Conservation (phyloP, 2,888 invertebrate species). For the Sinohyriopsis cumingii region DNA sequence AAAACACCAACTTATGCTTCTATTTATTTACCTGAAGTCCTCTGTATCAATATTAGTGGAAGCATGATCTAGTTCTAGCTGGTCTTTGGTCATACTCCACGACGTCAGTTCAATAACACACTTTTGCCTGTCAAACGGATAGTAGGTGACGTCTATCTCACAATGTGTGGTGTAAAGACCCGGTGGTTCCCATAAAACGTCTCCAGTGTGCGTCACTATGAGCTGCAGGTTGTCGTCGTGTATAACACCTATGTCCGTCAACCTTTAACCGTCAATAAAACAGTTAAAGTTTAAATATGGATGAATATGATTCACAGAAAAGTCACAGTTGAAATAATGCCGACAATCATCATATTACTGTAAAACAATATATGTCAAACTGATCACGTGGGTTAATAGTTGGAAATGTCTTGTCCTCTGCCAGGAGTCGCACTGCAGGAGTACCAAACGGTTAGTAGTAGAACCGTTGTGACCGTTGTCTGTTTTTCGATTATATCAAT, state of each 20-base stretch:
- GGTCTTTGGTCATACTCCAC: conserved; percentile 23
- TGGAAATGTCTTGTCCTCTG: too few species aligned
- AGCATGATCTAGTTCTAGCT: conserved; percentile 17
- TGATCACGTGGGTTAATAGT: too few species aligned
- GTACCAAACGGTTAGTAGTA: too few species aligned
- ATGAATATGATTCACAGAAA: too few species aligned
- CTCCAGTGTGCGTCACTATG: conserved; percentile 19
- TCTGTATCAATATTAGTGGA: conserved; percentile 16
- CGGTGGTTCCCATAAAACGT: conserved; percentile 32
- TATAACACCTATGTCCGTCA: conserved; percentile 15
- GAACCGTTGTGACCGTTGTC: too few species aligned
- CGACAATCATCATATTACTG: too few species aligned
- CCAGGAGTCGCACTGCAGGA: too few species aligned
- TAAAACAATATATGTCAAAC: too few species aligned
- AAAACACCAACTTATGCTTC: background rate
- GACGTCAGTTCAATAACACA: conserved; percentile 28
- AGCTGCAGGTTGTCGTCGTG: conserved; percentile 15
- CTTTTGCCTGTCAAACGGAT: conserved; percentile 34
- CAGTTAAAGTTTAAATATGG: too few species aligned
- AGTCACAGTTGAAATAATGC: too few species aligned
- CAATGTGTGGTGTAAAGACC: conserved; percentile 25
- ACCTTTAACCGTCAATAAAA: conserved; percentile 6
- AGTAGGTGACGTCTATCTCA: conserved; percentile 34
- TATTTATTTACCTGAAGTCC: conserved; percentile 5
- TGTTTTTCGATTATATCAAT: too few species aligned